These are phyloP conservation scores for Athripsodes cinereus DNA, from an alignment of 2,888 invertebrate genomes.

Conservation along the genomic window DNA sequence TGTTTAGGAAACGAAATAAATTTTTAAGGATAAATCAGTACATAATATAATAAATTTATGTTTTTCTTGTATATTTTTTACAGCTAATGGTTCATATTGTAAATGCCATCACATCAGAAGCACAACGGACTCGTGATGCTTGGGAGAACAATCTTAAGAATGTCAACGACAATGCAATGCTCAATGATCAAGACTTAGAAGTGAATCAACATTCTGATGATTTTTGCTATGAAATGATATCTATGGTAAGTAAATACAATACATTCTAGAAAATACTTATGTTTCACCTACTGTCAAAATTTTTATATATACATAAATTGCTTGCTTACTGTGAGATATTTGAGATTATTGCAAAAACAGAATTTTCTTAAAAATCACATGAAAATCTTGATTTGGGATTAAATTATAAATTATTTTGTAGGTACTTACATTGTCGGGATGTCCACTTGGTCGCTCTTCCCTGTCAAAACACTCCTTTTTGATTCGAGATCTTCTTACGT, in stretches of 20 bases:
- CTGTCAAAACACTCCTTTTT: slow-evolving; percentile 84
- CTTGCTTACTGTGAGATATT: no score
- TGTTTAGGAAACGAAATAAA: no score
- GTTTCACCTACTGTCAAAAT: no score
- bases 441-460: slow-evolving; percentile 83
- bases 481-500: slow-evolving; percentile 74
- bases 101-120: slow-evolving; percentile 85
- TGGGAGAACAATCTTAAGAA: slow-evolving; percentile 72
- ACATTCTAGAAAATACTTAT: no score
- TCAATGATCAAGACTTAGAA: slow-evolving; percentile 35
- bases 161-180: slow-evolving; percentile 29
- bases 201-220: slow-evolving; percentile 61
- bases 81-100: slow-evolving; percentile 85
- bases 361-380: no score
- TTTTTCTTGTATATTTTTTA: no score
- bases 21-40: no score
- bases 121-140: slow-evolving; percentile 78
- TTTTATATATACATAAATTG: no score
- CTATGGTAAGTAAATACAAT: slow-evolving; percentile 66
- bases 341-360: no score
- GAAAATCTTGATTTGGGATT: no score
- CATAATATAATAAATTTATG: no score
- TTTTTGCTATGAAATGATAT: slow-evolving; percentile 97
- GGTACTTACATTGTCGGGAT: slow-evolving; percentile 85
- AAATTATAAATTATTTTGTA: slow-evolving; percentile 29